Evolutionary conservation across 2,113 vertebrate species (phyloP).

Genomic region (Lanius collurio): DNA sequence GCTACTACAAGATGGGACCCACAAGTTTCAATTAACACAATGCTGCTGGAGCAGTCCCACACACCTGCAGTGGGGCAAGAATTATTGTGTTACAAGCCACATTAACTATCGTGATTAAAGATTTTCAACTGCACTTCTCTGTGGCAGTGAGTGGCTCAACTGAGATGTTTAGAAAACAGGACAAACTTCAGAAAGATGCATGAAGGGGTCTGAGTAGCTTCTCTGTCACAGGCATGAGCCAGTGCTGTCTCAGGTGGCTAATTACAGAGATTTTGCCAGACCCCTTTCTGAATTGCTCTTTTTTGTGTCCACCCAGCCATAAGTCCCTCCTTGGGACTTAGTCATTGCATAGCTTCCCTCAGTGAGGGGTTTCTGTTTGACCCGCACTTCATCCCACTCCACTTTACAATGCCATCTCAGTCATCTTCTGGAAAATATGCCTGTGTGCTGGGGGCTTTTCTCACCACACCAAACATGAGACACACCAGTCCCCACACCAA

Average conservation of each 20-base stretch:
- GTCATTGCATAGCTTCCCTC: background rate
- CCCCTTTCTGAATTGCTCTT: background rate
- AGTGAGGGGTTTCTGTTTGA: background rate
- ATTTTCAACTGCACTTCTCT: background rate
- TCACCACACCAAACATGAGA: background rate
- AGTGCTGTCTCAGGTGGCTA: background rate
- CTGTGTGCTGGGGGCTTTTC: background rate
- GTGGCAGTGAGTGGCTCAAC: background rate
- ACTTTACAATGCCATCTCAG: background rate
- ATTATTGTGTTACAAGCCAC: background rate
- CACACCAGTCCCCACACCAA: fast-evolving
- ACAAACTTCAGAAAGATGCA: background rate
- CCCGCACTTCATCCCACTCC: background rate
- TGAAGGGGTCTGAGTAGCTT: background rate
- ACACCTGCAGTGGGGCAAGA: background rate
- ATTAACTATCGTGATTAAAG: background rate
- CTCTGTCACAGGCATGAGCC: background rate
- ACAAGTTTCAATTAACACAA: background rate
- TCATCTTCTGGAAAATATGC: background rate
- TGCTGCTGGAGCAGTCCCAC: background rate
- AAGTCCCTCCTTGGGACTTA: background rate
- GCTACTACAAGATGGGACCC: background rate
- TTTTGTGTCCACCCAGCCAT: background rate
- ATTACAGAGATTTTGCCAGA: background rate
- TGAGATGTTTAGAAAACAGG: background rate